A percentile compares a stretch with the other conserved stretches of the same genome.
These are phyloP conservation scores for Pomatostomus ruficeps DNA, from an alignment of 2,113 vertebrate genomes.

Conservation along the genomic window DNA sequence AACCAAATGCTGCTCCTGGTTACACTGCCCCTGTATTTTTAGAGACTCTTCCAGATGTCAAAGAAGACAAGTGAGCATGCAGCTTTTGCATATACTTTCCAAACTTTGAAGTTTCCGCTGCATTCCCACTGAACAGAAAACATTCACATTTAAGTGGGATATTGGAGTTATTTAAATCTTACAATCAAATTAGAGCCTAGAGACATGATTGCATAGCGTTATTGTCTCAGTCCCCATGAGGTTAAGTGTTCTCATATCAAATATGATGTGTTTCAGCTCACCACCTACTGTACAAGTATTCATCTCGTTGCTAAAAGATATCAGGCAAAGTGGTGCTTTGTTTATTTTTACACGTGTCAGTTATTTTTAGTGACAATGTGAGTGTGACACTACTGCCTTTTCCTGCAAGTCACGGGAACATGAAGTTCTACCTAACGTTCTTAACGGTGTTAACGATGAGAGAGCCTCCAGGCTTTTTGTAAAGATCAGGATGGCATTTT, in stretches of 20 bases:
- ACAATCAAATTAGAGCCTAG: conserved; percentile 31
- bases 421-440: background rate
- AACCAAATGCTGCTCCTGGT: background rate
- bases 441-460: background rate
- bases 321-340: background rate
- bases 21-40: background rate
- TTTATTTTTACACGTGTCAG: background rate
- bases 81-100: background rate
- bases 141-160: conserved; percentile 1
- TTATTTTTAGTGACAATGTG: background rate
- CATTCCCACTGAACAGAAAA: background rate
- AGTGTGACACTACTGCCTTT: background rate
- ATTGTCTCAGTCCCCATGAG: conserved; percentile 29
- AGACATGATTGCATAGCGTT: background rate
- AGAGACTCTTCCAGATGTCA: background rate
- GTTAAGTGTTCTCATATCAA: conserved; percentile 37
- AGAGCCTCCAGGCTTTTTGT: background rate
- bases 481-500: background rate
- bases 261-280: background rate
- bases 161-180: conserved; percentile 8
- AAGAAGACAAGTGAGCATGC: background rate
- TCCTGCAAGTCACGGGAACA: background rate
- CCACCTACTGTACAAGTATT: conserved; percentile 9
- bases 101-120: background rate
- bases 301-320: conserved; percentile 5